Evolutionary conservation across 2,888 invertebrate genomes (phyloP).

Genomic region (Eupithecia inturbata): DNA sequence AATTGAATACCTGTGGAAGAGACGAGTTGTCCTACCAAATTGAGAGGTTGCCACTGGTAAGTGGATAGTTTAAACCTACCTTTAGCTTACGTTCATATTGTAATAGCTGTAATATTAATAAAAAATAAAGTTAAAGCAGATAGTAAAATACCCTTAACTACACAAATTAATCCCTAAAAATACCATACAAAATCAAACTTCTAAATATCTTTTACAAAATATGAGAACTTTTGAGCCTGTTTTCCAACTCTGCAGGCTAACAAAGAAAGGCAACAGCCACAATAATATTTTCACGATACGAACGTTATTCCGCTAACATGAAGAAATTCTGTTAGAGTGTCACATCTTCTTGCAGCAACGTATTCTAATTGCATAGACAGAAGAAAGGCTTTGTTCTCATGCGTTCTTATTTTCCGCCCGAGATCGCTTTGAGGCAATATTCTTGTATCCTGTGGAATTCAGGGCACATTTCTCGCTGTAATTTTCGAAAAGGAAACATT

Average conservation of each 20-base stretch:
- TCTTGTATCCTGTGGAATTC: conserved; percentile 25
- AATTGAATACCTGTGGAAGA: not conserved
- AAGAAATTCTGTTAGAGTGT: not conserved
- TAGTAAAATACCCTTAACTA: too few relatives aligned
- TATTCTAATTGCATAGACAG: conserved; percentile 25
- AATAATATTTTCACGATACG: too few relatives aligned
- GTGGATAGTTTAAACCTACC: too few relatives aligned
- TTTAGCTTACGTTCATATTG: too few relatives aligned
- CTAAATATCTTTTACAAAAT: too few relatives aligned
- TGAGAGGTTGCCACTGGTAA: not conserved
- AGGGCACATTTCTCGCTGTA: conserved; percentile 4
- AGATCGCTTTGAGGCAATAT: conserved; percentile 29
- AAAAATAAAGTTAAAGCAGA: too few relatives aligned
- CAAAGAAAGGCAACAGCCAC: too few relatives aligned
- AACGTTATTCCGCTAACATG: not conserved
- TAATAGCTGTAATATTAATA: too few relatives aligned
- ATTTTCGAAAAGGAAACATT: conserved; percentile 2
- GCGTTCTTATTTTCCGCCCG: conserved; percentile 14
- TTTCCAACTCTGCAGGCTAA: too few relatives aligned
- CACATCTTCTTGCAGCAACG: conserved; percentile 3
- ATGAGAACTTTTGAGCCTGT: too few relatives aligned
- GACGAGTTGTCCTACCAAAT: not conserved
- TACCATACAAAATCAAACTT: too few relatives aligned
- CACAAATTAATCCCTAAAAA: too few relatives aligned
- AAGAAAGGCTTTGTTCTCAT: conserved; percentile 25